Evolutionary conservation across 2,113 vertebrate genomes (phyloP).

Genomic region (Parus major): DNA sequence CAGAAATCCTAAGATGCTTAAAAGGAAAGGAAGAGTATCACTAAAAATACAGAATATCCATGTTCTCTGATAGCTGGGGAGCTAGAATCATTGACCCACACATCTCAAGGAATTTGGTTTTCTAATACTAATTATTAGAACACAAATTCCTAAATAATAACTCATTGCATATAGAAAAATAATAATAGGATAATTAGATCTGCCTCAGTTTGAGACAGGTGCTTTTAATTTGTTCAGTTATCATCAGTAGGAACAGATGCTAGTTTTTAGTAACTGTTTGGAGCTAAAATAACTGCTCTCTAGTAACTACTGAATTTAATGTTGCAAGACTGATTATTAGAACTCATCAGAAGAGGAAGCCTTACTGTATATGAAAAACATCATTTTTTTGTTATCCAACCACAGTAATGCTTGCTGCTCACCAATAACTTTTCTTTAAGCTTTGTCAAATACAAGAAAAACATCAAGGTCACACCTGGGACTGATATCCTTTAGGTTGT

Average conservation of each 20-base stretch:
- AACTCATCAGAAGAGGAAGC: background rate
- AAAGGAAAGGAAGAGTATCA: background rate
- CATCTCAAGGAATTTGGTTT: background rate
- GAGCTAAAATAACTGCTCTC: background rate
- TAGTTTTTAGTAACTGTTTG: background rate
- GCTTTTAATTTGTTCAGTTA: conserved; percentile 1
- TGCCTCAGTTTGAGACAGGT: background rate
- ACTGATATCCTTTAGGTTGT: background rate
- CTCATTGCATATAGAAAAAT: background rate
- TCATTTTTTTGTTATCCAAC: background rate
- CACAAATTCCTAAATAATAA: background rate
- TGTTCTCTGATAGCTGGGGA: background rate
- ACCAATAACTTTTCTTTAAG: background rate
- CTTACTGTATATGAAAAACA: background rate
- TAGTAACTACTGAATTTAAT: background rate
- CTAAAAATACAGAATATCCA: background rate
- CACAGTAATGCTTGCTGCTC: background rate
- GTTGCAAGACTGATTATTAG: background rate
- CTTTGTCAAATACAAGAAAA: background rate
- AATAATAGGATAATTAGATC: background rate
- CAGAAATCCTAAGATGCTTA: background rate
- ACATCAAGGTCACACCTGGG: background rate
- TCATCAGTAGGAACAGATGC: background rate
- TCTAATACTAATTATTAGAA: background rate
- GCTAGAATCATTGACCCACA: background rate